Conservation (phyloP, 2,797 vertebrate genomes). For the Synanceia verrucosa region DNA sequence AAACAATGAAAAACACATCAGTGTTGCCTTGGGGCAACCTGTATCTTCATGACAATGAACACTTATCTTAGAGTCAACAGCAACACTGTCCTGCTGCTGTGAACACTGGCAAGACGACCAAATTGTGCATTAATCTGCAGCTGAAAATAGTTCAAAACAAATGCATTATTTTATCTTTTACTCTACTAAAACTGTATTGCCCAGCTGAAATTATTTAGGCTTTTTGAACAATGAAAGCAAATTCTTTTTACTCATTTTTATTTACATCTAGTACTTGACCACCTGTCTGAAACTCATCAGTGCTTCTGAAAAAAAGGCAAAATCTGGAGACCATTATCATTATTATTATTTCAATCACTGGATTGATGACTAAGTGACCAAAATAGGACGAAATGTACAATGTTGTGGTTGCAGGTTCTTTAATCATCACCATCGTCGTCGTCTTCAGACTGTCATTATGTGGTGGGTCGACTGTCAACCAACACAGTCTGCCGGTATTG, state of each 20-base stretch:
- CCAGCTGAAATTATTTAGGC: neutral
- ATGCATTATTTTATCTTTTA: neutral
- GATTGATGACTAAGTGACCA: conserved; percentile 17
- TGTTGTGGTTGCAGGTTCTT: conserved; percentile 14
- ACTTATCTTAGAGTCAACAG: neutral
- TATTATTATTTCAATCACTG: neutral
- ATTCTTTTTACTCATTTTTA: neutral
- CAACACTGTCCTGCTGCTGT: neutral
- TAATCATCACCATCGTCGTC: conserved; percentile 27
- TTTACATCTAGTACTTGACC: neutral
- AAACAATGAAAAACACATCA: neutral
- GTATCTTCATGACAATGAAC: neutral
- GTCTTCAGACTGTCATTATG: conserved; percentile 29
- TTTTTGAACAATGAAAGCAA: neutral
- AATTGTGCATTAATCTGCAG: neutral
- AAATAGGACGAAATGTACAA: conserved; percentile 20
- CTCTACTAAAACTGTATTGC: neutral
- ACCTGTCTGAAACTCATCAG: neutral
- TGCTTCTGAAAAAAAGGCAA: neutral
- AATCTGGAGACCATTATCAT: neutral
- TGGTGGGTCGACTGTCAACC: conserved; percentile 27
- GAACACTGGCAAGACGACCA: neutral
- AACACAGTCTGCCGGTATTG: conserved; percentile 17
- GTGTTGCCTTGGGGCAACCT: neutral
- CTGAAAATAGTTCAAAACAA: neutral